A percentile compares a stretch with the other conserved stretches of the same genome.
These are phyloP conservation scores for Dermolepida albohirtum DNA, from an alignment of 2,888 invertebrate species.

Conservation along the genomic window DNA sequence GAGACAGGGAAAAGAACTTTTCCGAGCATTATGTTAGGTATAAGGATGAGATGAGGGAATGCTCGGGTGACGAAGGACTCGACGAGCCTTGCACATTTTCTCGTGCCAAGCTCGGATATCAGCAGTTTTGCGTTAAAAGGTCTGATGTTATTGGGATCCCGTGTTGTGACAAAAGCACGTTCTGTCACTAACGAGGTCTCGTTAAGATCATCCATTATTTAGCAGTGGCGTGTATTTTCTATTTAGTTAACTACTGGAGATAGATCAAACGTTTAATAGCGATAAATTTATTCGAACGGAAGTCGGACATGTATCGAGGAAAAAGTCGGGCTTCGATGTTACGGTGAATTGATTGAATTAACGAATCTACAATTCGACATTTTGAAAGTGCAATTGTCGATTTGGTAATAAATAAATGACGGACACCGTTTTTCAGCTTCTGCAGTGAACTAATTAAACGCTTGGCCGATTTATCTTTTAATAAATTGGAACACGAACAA, in stretches of 20 bases:
- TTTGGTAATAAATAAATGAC: too few species aligned
- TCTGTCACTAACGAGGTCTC: constrained; percentile 56
- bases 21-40: too few species aligned
- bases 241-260: constrained; percentile 25
- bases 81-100: constrained; percentile 1
- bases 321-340: neutral
- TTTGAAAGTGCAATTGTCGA: too few species aligned
- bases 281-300: constrained; percentile 15
- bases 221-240: constrained; percentile 47
- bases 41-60: too few species aligned
- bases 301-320: neutral
- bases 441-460: too few species aligned
- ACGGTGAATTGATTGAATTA: constrained; percentile 9
- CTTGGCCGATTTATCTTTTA: too few species aligned
- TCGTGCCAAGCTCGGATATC: constrained; percentile 35
- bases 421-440: too few species aligned
- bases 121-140: constrained; percentile 40
- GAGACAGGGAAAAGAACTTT: too few species aligned
- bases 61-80: too few species aligned
- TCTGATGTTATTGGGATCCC: constrained; percentile 50
- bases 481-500: too few species aligned
- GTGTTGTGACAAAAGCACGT: constrained; percentile 57
- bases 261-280: constrained; percentile 26
- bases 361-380: neutral
- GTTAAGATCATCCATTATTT: constrained; percentile 56